phyloP scores from a whole-genome alignment of 2,113 vertebrate genomes.

The Leptocoma aspasia region DNA sequence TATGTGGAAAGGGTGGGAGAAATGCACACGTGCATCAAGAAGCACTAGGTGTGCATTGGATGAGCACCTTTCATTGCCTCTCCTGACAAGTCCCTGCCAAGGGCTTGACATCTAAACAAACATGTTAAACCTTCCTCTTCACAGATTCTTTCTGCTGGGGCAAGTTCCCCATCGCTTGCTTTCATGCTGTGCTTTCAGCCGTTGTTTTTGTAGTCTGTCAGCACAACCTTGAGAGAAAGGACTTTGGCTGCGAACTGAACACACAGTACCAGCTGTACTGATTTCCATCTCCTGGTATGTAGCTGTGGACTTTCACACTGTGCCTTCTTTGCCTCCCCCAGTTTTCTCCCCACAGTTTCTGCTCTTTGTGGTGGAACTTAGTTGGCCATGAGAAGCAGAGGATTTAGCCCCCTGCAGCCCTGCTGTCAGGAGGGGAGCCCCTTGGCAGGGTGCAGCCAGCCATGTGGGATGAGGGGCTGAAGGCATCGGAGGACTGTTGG shows the following conservation, averaged over 20 bases:
- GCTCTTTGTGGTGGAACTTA: not conserved
- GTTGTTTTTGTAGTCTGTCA: constrained; percentile 67
- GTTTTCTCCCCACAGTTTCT: not conserved
- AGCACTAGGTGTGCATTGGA: not conserved
- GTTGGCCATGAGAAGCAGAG: not conserved
- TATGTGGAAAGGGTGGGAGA: not conserved
- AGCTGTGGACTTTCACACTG: constrained; percentile 47
- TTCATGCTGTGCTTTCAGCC: constrained; percentile 61
- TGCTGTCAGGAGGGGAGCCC: not conserved
- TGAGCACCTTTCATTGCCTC: not conserved
- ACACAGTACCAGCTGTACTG: constrained; percentile 44
- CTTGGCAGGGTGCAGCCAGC: not conserved
- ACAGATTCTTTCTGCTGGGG: not conserved
- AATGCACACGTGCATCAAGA: not conserved
- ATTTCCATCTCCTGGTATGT: constrained; percentile 39
- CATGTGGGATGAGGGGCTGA: not conserved
- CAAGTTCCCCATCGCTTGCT: constrained; percentile 51
- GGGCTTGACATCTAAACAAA: not conserved
- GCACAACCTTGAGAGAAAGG: constrained; percentile 69
- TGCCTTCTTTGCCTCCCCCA: not conserved
- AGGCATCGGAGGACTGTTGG: not conserved
- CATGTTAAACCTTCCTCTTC: not conserved
- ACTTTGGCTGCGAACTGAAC: constrained; percentile 49
- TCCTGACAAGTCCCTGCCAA: not conserved
- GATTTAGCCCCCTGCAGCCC: not conserved